Conservation (phyloP, 2,797 vertebrate genomes). For the Parauchenoglanis ngamensis region DNA sequence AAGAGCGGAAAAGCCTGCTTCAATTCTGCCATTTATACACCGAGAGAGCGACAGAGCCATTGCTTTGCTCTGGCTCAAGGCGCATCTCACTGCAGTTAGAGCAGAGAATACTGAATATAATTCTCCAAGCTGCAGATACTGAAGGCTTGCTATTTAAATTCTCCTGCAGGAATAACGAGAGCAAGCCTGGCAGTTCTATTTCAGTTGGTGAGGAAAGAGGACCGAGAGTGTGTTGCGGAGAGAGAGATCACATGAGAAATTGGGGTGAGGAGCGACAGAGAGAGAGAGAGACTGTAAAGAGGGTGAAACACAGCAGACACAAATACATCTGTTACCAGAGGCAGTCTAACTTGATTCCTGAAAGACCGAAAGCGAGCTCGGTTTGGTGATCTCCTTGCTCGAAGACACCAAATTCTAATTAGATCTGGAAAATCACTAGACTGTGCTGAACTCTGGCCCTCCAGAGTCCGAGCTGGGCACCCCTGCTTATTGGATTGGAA, state of each 20-base stretch:
- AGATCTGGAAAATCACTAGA: not conserved
- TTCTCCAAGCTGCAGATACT: not conserved
- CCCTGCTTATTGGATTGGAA: constrained; percentile 16
- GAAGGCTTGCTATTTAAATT: not conserved
- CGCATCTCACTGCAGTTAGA: not conserved
- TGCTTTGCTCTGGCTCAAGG: not conserved
- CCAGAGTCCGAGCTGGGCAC: not conserved
- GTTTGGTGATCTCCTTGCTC: constrained; percentile 5
- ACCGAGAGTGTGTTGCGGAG: constrained; percentile 24
- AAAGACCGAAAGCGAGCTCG: not conserved
- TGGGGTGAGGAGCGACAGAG: not conserved
- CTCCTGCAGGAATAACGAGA: not conserved
- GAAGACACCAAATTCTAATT: constrained; percentile 11
- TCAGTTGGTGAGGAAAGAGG: constrained; percentile 19
- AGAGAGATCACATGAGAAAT: not conserved
- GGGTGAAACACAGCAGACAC: not conserved
- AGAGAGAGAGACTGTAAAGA: not conserved
- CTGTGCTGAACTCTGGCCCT: constrained; percentile 10
- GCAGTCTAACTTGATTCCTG: not conserved
- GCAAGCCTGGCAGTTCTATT: constrained; percentile 20
- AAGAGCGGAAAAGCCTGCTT: not conserved
- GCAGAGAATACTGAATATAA: not conserved
- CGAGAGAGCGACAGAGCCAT: too few relatives aligned
- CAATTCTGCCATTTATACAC: not conserved
- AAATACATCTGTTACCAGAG: not conserved